Evolutionary conservation across 2,797 vertebrate genomes (phyloP), one percentile per base, ranked within the genome.

Genomic region (Enteromius treurensis): DNA sequence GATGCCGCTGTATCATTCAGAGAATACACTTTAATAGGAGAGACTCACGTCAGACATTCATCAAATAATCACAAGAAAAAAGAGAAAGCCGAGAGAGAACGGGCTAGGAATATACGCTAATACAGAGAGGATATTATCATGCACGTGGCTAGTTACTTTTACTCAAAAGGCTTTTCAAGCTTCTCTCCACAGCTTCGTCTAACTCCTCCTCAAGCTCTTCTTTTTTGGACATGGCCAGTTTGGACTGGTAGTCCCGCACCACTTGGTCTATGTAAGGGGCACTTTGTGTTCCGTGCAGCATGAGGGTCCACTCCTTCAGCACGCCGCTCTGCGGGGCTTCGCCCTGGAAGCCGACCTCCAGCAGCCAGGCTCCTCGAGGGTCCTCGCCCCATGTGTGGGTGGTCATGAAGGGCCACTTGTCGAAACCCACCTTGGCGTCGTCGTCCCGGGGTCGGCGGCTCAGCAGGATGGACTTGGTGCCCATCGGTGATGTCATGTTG

Each of bases 371-470:
- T 82, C 98, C 98, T 23, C 97, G 94, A 29, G 98, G 98, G 68
- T 99, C 98, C 92, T 99, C 98, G n/a, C 98, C 98, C 98, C 98
- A 99, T 5, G 97, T 97, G 91, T 99, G 98, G 32, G 97, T 98
- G 83, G 98, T 99, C 98, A 99, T 99, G 93, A 99, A 99, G 90
- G 98, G 98, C 98, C 98, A 99, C 88, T 99, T 99, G 94, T 99
- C 98, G 80, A 99, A 99, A 89, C 98, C 98, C 92, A 99, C 98
- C 89, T 98, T 98, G 91, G 97, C 91, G 91, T 99, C 98, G 0
- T 98, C 96, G 49, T 99, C 98, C 9, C 98, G 95, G 1, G 98
- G 98, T 55, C 98, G 95, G 34, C 96, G 95, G 92, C 98, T 99
- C 89, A 99, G 94, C 87, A 99, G 91, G 86, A 99, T 98, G 89